Evolutionary conservation across 2,797 vertebrate genomes (phyloP).

Genomic region (Florisuga fusca): DNA sequence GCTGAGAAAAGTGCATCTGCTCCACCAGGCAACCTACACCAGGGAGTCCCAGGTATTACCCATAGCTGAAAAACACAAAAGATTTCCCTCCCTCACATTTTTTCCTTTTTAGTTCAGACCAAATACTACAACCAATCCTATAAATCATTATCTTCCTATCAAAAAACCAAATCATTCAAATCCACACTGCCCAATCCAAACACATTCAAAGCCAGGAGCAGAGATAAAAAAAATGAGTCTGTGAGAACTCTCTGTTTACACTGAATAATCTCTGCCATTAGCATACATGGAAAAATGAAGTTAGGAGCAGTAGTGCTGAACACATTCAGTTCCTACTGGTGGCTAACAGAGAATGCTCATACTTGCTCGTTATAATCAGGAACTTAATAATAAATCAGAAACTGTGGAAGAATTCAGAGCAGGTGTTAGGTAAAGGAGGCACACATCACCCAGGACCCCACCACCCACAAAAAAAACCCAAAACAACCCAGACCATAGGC

Average conservation of each 20-base stretch:
- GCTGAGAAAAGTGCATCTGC: neutral
- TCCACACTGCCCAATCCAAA: neutral
- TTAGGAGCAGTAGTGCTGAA: neutral
- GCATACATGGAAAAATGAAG: neutral
- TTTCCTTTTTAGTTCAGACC: neutral
- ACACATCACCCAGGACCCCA: neutral
- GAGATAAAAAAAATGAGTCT: neutral
- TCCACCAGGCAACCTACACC: neutral
- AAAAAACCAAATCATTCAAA: neutral
- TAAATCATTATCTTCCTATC: neutral
- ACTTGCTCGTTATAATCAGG: neutral
- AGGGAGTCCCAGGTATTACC: neutral
- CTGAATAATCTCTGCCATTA: neutral
- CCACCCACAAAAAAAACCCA: neutral
- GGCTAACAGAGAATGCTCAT: neutral
- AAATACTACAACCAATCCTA: neutral
- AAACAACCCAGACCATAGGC: neutral
- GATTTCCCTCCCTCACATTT: neutral
- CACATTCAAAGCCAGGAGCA: neutral
- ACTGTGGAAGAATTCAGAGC: neutral
- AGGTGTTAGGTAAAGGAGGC: neutral
- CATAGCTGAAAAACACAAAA: neutral
- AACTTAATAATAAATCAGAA: constrained; percentile 4
- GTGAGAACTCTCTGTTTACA: neutral
- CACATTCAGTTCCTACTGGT: neutral